Evolutionary conservation across 2,888 invertebrate species (phyloP), one percentile per base, ranked within the genome.

Genomic region (Torymus texanus): DNA sequence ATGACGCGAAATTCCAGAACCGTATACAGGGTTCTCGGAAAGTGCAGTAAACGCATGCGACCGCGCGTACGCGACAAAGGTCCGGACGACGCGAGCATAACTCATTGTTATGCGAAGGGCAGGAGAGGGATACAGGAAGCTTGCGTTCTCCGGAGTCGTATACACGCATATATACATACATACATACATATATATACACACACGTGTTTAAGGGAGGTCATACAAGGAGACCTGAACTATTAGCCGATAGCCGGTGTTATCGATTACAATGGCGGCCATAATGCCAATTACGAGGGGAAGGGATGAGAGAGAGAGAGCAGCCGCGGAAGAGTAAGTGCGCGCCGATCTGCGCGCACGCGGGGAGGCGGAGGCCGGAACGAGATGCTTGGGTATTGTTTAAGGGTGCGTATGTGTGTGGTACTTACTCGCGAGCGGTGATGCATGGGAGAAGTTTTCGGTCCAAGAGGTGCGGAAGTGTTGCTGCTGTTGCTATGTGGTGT

Each of bases 221-320:
- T 21, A 21, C 21, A 21, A 21, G 21, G 21, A 21, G 21, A 21
- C 21, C 21, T 66, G 82, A 83, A 81, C 76, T 77, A 76, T 67
- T 80, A 82, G 80, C 79, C 78, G 79, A 83, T 84, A 82, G 71
- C 74, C 59, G 51, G 59, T 59, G 70, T 73, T 80, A 80, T 77
- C 80, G 80, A 80, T 80, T 80, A 67, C 68, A 66, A 50, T 51
- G 67, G 58, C 58, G 68, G 71, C 81, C 75, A 75, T 78, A 81
- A 81, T 81, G 81, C 78, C 81, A 81, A 81, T 81, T 81, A 81
- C 75, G 14, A 41, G 41, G 41, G 41, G 41, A 8, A 41, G 55
- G 29, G n/a, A 51, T 13, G 14, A 41, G 41, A 8, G 41, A 8
- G 41, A 41, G 55, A 24, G n/a, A 51, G n/a, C 50, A 29, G 53